Evolutionary conservation across 92 coral and sea anemone genomes (phyloP), one percentile per base, ranked within the genome.

Genomic region (Epizoanthus stellaris): DNA sequence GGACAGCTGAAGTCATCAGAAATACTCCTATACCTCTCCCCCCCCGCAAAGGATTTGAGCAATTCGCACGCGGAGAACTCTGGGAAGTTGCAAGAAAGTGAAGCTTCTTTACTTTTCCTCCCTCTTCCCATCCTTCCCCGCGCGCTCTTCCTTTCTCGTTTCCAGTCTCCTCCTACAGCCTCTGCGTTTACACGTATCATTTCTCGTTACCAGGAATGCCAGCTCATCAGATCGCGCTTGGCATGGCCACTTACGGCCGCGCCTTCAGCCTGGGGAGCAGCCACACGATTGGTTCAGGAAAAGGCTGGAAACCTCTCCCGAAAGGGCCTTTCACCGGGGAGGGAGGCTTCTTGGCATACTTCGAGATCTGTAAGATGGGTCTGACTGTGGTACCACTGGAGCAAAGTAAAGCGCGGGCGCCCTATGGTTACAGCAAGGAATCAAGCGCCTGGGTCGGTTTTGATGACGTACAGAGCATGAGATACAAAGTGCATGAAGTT

Each of bases 171-270:
- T 45, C 49, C 49, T 45, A 5, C 49, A 45, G 6, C 49, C 49
- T 7, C 49, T 5, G 49, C 49, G 6, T 7, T 45, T 7, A 13
- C 56, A 9, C 56, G 56, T 52, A 52, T 1, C 56, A 52, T 52
- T 3, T 52, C 14, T 77, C n/a, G 38, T 60, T 49, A 21, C 80
- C 90, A 67, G 97, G 97, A 76, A 93, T 93, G 97, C 97, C 97
- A 62, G 95, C 97, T 60, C 88, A 85, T 69, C 88, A 93, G 88
- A 93, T 93, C 16, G 97, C 88, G 16, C 97, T 93, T 52, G 97
- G 97, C 3, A 88, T 93, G 16, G 97, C 64, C 0, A 93, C 97
- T 4, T 93, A 93, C 80, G 97, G 97, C 7, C 92, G 97, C 13
- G 92, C 92, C 62, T 89, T 89, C 77, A 83, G 92, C 23, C 87